phyloP scores from a whole-genome alignment of 2,888 invertebrate species.

The Eilema griseolum region DNA sequence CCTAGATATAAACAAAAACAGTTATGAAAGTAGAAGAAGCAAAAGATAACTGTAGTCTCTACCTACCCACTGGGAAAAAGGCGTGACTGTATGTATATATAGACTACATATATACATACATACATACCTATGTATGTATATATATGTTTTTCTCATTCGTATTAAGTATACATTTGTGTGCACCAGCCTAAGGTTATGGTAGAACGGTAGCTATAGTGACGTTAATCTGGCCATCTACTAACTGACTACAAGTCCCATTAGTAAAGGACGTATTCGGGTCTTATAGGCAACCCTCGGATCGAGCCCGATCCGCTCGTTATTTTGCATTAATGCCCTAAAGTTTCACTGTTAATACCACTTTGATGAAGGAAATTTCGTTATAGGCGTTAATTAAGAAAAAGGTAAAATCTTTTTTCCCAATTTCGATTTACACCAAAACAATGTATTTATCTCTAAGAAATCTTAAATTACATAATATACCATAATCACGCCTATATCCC shows the following conservation, averaged over 20 bases:
- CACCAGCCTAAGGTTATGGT: neutral
- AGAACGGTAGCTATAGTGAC: constrained; percentile 41
- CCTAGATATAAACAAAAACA: too few species aligned
- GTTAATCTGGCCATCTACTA: constrained; percentile 70
- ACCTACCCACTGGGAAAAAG: too few species aligned
- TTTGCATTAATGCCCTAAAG: constrained; percentile 80
- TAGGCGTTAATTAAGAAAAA: constrained; percentile 69
- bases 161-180: neutral
- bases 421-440: constrained; percentile 23
- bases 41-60: too few species aligned
- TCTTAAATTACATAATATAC: too few species aligned
- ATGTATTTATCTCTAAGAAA: too few species aligned
- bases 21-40: too few species aligned
- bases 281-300: constrained; percentile 65
- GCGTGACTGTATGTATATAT: too few species aligned
- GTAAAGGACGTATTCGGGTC: constrained; percentile 61
- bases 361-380: constrained; percentile 75
- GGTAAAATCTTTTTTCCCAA: constrained; percentile 38
- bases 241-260: constrained; percentile 77
- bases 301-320: constrained; percentile 78
- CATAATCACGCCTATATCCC: too few species aligned
- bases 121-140: too few species aligned
- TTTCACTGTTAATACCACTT: constrained; percentile 71
- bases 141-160: too few species aligned
- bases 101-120: too few species aligned